Conservation (phyloP, 2,888 invertebrate species). For the Hermaeophaga mercurialis region DNA sequence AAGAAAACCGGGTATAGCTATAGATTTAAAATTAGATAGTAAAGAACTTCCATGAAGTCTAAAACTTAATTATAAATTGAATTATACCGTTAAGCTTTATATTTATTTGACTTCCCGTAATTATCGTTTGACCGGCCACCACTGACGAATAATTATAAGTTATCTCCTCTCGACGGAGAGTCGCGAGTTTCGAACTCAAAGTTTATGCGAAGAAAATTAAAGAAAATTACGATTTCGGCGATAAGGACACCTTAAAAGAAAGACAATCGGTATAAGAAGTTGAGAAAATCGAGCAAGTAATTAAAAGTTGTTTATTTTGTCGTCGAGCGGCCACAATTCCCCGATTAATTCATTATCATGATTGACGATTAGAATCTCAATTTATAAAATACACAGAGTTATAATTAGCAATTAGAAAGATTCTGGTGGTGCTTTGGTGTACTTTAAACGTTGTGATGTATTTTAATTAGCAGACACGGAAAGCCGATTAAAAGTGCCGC, state of each 20-base stretch:
- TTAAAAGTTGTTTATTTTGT: conserved; percentile 55
- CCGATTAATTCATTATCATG: conserved; percentile 60
- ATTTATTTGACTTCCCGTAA: conserved; percentile 21
- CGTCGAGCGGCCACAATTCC: conserved; percentile 46
- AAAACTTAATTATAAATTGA: conserved; percentile 24
- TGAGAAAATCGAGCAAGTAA: conserved; percentile 49
- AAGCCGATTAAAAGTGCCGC: conserved; percentile 57
- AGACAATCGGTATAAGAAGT: conserved; percentile 44
- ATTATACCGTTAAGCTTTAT: conserved; percentile 11
- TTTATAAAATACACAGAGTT: conserved; percentile 60
- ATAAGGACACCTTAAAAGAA: conserved; percentile 38
- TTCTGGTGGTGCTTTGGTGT: conserved; percentile 50
- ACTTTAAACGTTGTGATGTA: conserved; percentile 54
- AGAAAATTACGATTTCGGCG: conserved; percentile 36
- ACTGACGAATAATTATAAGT: conserved; percentile 31
- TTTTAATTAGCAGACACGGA: conserved; percentile 58
- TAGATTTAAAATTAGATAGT: not conserved
- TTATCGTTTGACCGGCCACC: conserved; percentile 18
- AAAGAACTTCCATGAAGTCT: not conserved
- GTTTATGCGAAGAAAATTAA: conserved; percentile 34
- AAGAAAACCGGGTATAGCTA: too few species aligned
- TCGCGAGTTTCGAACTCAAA: conserved; percentile 25
- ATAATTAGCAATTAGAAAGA: conserved; percentile 60
- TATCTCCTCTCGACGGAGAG: conserved; percentile 18
- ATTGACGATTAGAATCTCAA: conserved; percentile 59